These are phyloP conservation scores for Salvelinus fontinalis DNA, from an alignment of 2,113 vertebrate species.

Conservation along the genomic window DNA sequence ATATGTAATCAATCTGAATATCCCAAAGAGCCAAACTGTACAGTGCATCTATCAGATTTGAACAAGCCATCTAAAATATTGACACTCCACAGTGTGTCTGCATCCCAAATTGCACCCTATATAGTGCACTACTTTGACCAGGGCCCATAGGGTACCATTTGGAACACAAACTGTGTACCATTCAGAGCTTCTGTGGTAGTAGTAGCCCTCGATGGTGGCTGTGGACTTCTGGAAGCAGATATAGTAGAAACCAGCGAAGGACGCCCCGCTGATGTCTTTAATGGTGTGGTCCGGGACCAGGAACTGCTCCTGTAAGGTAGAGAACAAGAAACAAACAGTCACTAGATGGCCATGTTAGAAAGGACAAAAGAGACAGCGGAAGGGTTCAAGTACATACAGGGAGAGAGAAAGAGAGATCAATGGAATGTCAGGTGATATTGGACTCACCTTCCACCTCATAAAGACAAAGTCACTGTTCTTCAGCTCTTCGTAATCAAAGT, in stretches of 20 bases:
- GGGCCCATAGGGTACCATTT: neutral
- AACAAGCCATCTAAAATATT: no score
- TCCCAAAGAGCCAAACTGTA: no score
- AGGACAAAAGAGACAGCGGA: neutral
- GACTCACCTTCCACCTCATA: slow-evolving; percentile 98
- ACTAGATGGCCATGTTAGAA: no score
- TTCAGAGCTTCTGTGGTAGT: slow-evolving; percentile 98
- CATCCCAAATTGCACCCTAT: no score
- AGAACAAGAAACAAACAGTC: neutral
- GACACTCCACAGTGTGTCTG: no score
- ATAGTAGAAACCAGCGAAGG: slow-evolving; percentile 98
- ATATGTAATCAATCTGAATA: no score
- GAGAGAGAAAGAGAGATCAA: neutral
- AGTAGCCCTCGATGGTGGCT: slow-evolving; percentile 96
- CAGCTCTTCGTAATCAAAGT: slow-evolving; percentile 94
- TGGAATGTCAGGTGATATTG: neutral
- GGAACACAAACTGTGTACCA: slow-evolving; percentile 74
- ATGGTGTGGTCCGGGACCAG: slow-evolving; percentile 97
- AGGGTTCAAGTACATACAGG: neutral
- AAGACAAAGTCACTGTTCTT: slow-evolving; percentile 95
- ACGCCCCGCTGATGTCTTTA: slow-evolving; percentile 98
- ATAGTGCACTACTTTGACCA: no score
- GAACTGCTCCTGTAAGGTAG: slow-evolving; percentile 86
- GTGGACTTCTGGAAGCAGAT: slow-evolving; percentile 99
- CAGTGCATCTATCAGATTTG: no score